These are phyloP conservation scores for Progne subis DNA, from an alignment of 2,113 vertebrate species.

Conservation along the genomic window DNA sequence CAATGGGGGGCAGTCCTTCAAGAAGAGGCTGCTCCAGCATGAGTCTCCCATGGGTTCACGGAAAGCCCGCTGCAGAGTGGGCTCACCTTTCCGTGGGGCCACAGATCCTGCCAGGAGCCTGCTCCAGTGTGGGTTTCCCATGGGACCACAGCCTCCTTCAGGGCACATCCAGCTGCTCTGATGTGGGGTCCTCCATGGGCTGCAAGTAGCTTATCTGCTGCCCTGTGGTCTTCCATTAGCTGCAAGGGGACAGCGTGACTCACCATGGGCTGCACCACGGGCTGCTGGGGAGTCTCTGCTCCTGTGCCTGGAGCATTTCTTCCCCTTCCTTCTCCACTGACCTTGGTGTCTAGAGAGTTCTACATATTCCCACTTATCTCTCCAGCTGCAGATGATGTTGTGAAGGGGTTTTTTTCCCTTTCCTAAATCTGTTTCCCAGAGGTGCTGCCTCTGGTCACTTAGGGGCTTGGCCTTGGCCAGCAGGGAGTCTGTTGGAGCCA, in stretches of 20 bases:
- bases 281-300: background rate
- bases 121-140: background rate
- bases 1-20: background rate
- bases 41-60: background rate
- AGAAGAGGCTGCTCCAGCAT: background rate
- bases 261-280: accelerated
- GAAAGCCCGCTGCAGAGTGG: background rate
- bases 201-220: background rate
- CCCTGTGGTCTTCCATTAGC: background rate
- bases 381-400: background rate
- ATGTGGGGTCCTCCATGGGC: background rate
- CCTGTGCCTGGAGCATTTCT: background rate
- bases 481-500: background rate
- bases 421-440: background rate
- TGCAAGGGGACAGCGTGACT: background rate
- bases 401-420: background rate
- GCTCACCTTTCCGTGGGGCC: background rate
- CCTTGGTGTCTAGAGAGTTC: background rate
- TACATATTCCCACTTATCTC: background rate
- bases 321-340: background rate
- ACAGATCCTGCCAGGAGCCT: background rate
- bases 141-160: background rate
- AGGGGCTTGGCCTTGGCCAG: background rate
- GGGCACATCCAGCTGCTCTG: background rate
- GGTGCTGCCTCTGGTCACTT: background rate